Evolutionary conservation across 2,888 invertebrate species (phyloP).

Genomic region (Agriopis leucophaearia): DNA sequence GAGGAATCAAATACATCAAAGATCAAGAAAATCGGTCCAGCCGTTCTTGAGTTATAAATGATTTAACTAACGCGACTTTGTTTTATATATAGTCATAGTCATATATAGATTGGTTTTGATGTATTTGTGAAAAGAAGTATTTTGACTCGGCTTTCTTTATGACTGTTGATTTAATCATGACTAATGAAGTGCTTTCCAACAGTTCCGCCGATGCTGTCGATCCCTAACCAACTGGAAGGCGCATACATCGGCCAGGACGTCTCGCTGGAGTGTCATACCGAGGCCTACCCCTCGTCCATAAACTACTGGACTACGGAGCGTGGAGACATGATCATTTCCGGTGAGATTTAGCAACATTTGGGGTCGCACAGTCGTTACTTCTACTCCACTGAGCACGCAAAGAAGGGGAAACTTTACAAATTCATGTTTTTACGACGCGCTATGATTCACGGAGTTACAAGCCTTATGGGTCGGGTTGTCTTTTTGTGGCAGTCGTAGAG

Average conservation of each 20-base stretch:
- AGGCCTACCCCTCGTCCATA: constrained; percentile 96
- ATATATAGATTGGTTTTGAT: too few species aligned
- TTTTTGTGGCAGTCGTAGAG: constrained; percentile 40
- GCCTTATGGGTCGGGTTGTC: constrained; percentile 48
- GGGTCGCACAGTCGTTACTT: constrained; percentile 48
- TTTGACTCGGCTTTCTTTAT: neutral
- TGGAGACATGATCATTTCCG: constrained; percentile 97
- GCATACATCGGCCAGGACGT: constrained; percentile 96
- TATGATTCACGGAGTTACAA: constrained; percentile 51
- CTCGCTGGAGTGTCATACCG: constrained; percentile 95
- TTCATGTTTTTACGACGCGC: constrained; percentile 52
- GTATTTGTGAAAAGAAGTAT: neutral
- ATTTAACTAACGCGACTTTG: too few species aligned
- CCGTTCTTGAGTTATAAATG: too few species aligned
- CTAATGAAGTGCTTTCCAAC: constrained; percentile 43
- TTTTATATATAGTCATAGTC: too few species aligned
- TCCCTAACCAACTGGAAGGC: constrained; percentile 96
- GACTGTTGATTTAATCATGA: neutral
- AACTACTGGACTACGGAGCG: constrained; percentile 97
- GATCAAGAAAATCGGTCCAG: too few species aligned
- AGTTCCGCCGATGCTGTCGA: constrained; percentile 98
- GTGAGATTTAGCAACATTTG: constrained; percentile 83
- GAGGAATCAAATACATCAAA: too few species aligned
- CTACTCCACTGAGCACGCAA: constrained; percentile 48
- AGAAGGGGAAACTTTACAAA: constrained; percentile 52